Evolutionary conservation across 30 jellyfish, hydroid and myxozoan genomes (phyloP), one percentile per base, ranked within the genome.

Genomic region (Hydractinia symbiolongicarpus): DNA sequence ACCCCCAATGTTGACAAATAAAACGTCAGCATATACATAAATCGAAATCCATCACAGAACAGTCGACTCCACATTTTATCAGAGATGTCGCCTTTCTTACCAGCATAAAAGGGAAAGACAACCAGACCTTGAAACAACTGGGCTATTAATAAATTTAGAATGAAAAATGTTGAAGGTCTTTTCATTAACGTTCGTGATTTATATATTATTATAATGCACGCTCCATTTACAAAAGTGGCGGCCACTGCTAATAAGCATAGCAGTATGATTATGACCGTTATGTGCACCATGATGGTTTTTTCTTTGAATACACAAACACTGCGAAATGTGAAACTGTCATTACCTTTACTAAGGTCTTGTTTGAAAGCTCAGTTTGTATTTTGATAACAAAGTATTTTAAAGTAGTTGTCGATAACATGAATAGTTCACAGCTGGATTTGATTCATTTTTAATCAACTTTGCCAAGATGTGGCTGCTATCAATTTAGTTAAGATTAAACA

Each of bases 21-120:
- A 67, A 79, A 79, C 8, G 87, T 79, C 68, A 79, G 67, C 82
- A 79, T 61, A 67, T 68, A 60, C 9, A 83, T 79, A 50, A 79
- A 79, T 20, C 84, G 82, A 58, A 68, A 79, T 61, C 87, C 87
- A 50, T 79, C 69, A 69, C 87, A 79, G 19, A 66, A 62, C 51
- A 79, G 40, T 14, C 3, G 5, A 79, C 14, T 49, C 54, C 50
- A 49, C 50, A 52, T 53, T 13, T 49, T 15, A 6, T 57, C 9
- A 0, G 85, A 19, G 6, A 56, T 64, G 17, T 55, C 66, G 5
- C 71, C 87, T 79, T 66, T 62, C 64, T 79, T 79, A 51, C 67
- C 82, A 20, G 87, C 84, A 49, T 79, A 79, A 5, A 79, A 53
- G 17, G 87, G 87, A 6, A 79, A 40, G 40, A 68, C 82, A 58